Percentiles rank a stretch among this genome's conserved stretches.
Conservation (phyloP, 2,113 vertebrate species). For the Chloroceryle aenea region DNA sequence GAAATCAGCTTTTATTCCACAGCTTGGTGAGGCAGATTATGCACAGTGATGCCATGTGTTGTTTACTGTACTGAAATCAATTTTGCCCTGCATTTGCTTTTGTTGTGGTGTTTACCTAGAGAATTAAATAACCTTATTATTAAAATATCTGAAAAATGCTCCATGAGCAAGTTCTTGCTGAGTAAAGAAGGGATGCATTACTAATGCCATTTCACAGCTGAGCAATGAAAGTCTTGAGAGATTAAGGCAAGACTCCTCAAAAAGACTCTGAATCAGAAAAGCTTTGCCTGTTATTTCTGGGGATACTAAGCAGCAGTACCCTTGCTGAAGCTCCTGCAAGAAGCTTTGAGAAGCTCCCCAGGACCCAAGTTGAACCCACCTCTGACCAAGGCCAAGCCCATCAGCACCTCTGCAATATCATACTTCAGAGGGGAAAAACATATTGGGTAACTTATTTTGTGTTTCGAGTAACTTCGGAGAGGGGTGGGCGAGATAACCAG, state of each 20-base stretch:
- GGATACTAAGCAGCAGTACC: rapidly evolving
- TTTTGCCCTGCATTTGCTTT: neutral
- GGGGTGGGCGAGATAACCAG: no score
- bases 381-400: no score
- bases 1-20: neutral
- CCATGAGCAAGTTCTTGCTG: neutral
- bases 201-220: neutral
- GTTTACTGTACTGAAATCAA: neutral
- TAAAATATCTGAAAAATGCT: neutral
- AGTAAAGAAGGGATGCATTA: neutral
- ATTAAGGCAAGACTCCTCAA: neutral
- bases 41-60: rapidly evolving
- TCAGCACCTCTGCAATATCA: no score
- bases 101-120: neutral
- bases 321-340: neutral
- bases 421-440: no score
- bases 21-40: neutral
- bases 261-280: neutral
- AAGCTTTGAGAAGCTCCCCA: no score
- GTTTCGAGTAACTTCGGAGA: no score
- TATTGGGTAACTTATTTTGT: no score
- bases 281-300: neutral
- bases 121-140: neutral
- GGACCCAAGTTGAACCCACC: no score
- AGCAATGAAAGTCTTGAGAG: neutral